A percentile compares a stretch with the other conserved stretches of the same genome.
These are phyloP conservation scores for Dipodomys merriami DNA, from an alignment of 2,113 vertebrate species.

Conservation along the genomic window DNA sequence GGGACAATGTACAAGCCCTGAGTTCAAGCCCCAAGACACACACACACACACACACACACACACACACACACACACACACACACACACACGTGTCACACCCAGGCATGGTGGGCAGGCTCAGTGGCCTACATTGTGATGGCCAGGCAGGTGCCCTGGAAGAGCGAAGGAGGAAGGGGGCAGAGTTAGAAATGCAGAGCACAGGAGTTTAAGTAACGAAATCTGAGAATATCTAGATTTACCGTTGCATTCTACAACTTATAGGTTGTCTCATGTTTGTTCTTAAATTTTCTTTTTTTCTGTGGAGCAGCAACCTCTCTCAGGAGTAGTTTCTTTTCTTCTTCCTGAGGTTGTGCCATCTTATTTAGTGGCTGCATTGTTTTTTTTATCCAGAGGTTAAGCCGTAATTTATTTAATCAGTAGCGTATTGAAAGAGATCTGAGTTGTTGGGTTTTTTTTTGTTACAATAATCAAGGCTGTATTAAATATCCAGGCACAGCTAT, in stretches of 20 bases:
- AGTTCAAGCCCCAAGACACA: too few relatives aligned
- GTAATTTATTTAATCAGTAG: background rate
- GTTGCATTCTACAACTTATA: background rate
- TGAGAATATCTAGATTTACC: background rate
- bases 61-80: too few relatives aligned
- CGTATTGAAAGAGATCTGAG: conserved; percentile 7
- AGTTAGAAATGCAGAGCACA: too few relatives aligned
- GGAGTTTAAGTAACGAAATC: too few relatives aligned
- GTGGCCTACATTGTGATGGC: too few relatives aligned
- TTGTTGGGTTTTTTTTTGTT: background rate
- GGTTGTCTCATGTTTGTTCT: background rate
- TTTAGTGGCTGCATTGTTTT: background rate
- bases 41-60: too few relatives aligned
- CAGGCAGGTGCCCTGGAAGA: too few relatives aligned
- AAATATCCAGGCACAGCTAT: background rate
- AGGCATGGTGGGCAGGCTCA: too few relatives aligned
- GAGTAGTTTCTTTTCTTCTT: background rate
- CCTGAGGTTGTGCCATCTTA: background rate
- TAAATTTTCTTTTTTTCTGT: background rate
- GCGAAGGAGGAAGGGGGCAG: too few relatives aligned
- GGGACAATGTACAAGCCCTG: too few relatives aligned
- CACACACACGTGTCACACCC: too few relatives aligned
- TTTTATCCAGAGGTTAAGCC: background rate
- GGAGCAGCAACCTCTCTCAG: background rate
- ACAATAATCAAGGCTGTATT: background rate